Evolutionary conservation across 2,113 vertebrate species (phyloP).

Genomic region (Poicephalus meyeri): DNA sequence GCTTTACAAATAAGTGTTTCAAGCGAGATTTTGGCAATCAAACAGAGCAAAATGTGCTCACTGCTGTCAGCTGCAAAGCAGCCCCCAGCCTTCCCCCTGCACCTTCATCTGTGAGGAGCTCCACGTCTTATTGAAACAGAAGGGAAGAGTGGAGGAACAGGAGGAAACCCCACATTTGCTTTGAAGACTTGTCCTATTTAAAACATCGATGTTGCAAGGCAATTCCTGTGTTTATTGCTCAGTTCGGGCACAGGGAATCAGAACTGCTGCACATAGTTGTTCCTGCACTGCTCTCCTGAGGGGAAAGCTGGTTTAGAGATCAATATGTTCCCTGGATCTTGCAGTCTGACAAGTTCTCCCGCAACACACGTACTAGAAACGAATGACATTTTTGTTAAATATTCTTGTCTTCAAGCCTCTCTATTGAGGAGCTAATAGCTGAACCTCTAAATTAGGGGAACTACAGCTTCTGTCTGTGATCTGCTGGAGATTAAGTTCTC

Average conservation of each 20-base stretch:
- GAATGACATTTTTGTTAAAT: background rate
- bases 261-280: background rate
- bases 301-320: background rate
- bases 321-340: background rate
- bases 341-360: background rate
- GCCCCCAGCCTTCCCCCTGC: background rate
- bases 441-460: background rate
- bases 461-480: background rate
- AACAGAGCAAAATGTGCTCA: background rate
- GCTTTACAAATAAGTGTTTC: background rate
- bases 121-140: background rate
- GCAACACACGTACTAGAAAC: background rate
- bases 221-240: background rate
- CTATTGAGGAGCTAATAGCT: background rate
- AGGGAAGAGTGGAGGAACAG: background rate
- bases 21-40: background rate
- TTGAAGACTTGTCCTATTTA: background rate
- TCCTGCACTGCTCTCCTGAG: background rate
- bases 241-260: background rate
- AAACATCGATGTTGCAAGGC: background rate
- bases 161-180: background rate
- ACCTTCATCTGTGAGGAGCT: slow-evolving; percentile 20
- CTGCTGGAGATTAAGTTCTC: background rate
- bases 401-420: background rate
- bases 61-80: background rate